Conservation (phyloP, 2,888 invertebrate species). For the Drosophila mulleri region DNA sequence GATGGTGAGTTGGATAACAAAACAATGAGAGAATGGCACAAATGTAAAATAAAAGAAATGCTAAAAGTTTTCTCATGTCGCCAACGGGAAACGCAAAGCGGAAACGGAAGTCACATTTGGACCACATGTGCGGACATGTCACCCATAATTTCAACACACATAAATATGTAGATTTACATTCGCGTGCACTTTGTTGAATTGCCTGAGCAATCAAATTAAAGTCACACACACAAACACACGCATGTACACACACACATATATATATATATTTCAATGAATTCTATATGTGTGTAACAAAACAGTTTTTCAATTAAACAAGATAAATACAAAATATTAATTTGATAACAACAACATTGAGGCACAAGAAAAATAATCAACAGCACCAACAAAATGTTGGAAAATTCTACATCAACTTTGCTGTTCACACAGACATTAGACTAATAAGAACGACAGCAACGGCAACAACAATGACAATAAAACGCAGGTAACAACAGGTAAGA, state of each 20-base stretch:
- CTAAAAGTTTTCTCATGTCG: constrained; percentile 77
- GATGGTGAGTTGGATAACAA: background rate
- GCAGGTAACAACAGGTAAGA: constrained; percentile 24
- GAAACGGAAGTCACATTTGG: constrained; percentile 71
- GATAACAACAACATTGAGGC: constrained; percentile 31
- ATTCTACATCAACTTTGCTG: constrained; percentile 44
- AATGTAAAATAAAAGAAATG: constrained; percentile 58
- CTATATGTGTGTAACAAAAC: constrained; percentile 17
- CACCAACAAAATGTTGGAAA: constrained; percentile 31
- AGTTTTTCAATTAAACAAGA: constrained; percentile 48
- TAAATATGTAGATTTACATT: constrained; percentile 63
- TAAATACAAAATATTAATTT: constrained; percentile 42
- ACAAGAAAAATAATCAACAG: constrained; percentile 42
- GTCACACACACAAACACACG: background rate
- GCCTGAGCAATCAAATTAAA: constrained; percentile 42
- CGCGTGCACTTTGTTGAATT: constrained; percentile 38
- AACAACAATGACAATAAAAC: constrained; percentile 18
- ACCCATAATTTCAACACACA: constrained; percentile 60
- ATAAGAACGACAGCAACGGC: constrained; percentile 30
- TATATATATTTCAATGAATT: constrained; percentile 5
- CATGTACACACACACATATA: background rate
- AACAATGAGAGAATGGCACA: background rate
- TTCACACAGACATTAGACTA: constrained; percentile 44
- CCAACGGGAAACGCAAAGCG: constrained; percentile 37
- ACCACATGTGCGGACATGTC: constrained; percentile 69